A percentile compares a stretch with the other conserved stretches of the same genome.
Conservation (phyloP, 2,888 invertebrate species). For the Cerceris rybyensis region DNA sequence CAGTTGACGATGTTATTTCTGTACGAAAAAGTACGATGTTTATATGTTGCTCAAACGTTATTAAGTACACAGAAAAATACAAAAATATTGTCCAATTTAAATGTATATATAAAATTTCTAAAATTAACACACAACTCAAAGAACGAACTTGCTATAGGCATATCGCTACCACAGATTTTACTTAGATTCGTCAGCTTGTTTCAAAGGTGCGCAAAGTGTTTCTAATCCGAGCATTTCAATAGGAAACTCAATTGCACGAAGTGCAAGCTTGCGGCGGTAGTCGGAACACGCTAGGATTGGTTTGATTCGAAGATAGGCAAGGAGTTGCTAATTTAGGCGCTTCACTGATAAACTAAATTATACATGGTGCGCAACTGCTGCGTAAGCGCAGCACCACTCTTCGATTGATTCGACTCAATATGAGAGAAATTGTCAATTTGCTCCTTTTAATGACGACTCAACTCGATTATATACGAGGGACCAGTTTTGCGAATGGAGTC, state of each 20-base stretch:
- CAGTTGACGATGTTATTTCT: too few species aligned
- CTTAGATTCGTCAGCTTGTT: background rate
- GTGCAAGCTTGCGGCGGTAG: background rate
- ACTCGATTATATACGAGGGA: conserved; percentile 45
- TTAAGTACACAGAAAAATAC: too few species aligned
- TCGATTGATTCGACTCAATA: conserved; percentile 44
- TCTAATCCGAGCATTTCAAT: conserved; percentile 15
- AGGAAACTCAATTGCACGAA: conserved; percentile 25
- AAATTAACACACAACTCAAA: too few species aligned
- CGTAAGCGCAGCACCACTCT: conserved; percentile 35
- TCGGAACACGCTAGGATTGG: conserved; percentile 14
- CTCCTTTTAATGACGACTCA: conserved; percentile 54
- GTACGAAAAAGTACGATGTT: too few species aligned
- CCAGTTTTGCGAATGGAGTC: conserved; percentile 41
- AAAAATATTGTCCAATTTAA: too few species aligned
- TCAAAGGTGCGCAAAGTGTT: conserved; percentile 6
- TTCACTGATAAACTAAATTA: conserved; percentile 52
- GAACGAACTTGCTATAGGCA: background rate
- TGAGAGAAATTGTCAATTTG: conserved; percentile 62
- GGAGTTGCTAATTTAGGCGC: conserved; percentile 48
- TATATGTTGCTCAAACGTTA: too few species aligned
- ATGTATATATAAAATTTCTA: too few species aligned
- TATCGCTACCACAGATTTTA: background rate
- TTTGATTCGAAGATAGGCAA: conserved; percentile 42
- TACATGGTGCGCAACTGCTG: conserved; percentile 27